Evolutionary conservation across 2,888 invertebrate species (phyloP).

Genomic region (Didymodactylos carnosus): DNA sequence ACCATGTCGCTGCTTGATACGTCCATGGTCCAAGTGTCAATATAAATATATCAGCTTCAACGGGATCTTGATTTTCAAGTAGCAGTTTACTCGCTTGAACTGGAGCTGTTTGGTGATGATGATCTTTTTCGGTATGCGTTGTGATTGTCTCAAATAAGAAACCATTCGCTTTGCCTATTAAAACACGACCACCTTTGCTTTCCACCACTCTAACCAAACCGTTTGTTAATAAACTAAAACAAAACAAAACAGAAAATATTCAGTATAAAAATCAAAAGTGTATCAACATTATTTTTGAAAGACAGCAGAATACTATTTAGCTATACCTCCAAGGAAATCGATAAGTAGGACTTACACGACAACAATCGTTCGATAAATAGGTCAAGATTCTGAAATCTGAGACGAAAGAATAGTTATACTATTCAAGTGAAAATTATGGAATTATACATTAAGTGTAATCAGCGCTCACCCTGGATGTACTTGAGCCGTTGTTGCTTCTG

Average conservation of each 20-base stretch:
- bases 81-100: not conserved
- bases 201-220: not conserved
- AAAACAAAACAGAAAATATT: no score
- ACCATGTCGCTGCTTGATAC: not conserved
- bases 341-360: no score
- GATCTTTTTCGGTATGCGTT: not conserved
- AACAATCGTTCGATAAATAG: no score
- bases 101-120: not conserved
- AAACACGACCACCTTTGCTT: not conserved
- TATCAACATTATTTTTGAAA: no score
- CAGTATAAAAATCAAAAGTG: no score
- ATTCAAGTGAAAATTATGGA: no score
- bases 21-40: conserved; percentile 20
- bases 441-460: not conserved
- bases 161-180: not conserved
- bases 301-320: no score
- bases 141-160: not conserved
- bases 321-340: no score
- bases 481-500: conserved; percentile 16
- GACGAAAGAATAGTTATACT: no score
- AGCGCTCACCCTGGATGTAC: not conserved
- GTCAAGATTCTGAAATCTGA: no score
- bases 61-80: conserved; percentile 14
- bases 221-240: not conserved
- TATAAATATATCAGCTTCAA: conserved; percentile 17